Evolutionary conservation across 1,140 invertebrate species (phyloP).

Genomic region (Drosophila jambulina): DNA sequence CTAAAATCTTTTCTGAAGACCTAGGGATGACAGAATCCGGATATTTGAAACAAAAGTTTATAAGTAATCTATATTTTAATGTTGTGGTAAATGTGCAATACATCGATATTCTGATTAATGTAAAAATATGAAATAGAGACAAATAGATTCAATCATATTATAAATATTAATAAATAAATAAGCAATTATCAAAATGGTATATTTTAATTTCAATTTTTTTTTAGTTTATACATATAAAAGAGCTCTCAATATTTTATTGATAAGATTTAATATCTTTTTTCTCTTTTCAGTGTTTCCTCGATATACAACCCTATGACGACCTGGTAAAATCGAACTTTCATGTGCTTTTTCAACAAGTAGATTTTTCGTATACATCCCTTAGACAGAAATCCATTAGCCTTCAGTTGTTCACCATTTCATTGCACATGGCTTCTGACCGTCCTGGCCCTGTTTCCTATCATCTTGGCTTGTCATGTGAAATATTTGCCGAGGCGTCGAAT

Average conservation of each 20-base stretch:
- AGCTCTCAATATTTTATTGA: no score
- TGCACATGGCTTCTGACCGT: slow-evolving; percentile 1
- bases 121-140: background rate
- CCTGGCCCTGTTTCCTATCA: background rate
- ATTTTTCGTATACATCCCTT: background rate
- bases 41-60: background rate
- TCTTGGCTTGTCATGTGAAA: slow-evolving; percentile 64
- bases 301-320: no score
- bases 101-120: background rate
- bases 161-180: background rate
- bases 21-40: no score
- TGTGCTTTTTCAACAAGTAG: background rate
- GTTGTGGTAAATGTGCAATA: background rate
- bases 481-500: slow-evolving; percentile 56
- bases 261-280: no score
- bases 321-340: no score
- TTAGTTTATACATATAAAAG: no score
- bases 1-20: no score
- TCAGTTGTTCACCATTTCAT: background rate
- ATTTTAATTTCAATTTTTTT: no score
- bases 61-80: background rate
- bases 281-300: no score
- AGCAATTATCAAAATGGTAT: no score
- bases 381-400: slow-evolving; percentile 22
- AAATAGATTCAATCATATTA: background rate